A percentile compares a stretch with the other conserved stretches of the same genome.
These are phyloP conservation scores for Danionella cerebrum DNA, from an alignment of 2,113 vertebrate genomes.

Conservation along the genomic window DNA sequence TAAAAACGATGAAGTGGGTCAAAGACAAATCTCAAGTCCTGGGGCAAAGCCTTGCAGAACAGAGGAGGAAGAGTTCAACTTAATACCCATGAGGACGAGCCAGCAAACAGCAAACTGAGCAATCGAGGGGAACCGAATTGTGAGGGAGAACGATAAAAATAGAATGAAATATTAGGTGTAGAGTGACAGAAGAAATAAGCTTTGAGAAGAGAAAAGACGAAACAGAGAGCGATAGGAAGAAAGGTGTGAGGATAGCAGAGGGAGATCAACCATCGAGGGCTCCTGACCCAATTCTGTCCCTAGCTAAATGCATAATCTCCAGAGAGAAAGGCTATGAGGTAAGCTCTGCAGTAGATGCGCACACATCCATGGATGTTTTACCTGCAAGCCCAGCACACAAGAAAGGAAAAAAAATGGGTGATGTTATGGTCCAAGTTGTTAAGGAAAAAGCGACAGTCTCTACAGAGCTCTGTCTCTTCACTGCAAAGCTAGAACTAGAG, in stretches of 20 bases:
- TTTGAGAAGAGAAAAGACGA: neutral
- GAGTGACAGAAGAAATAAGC: constrained; percentile 6
- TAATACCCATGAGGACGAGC: constrained; percentile 2
- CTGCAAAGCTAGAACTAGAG: no score
- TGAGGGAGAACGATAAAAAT: constrained; percentile 17
- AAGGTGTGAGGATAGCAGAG: neutral
- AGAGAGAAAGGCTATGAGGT: constrained; percentile 2
- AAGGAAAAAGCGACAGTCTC: no score
- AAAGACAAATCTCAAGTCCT: constrained; percentile 19
- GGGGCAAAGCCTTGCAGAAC: neutral
- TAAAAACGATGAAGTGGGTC: constrained; percentile 36
- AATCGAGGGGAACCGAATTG: neutral
- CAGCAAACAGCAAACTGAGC: constrained; percentile 10
- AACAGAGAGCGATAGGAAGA: neutral
- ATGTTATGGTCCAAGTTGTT: no score
- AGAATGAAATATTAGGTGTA: constrained; percentile 7
- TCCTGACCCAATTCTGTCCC: constrained; percentile 43
- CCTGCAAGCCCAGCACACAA: neutral
- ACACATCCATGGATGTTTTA: neutral
- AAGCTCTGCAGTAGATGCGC: neutral
- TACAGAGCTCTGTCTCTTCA: no score
- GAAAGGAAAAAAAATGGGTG: no score
- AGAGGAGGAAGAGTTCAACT: neutral
- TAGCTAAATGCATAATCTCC: constrained; percentile 18
- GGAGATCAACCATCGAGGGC: neutral